Base-by-base conservation (phyloP, 1,140 invertebrate genomes). In the Diabrotica virgifera region DNA sequence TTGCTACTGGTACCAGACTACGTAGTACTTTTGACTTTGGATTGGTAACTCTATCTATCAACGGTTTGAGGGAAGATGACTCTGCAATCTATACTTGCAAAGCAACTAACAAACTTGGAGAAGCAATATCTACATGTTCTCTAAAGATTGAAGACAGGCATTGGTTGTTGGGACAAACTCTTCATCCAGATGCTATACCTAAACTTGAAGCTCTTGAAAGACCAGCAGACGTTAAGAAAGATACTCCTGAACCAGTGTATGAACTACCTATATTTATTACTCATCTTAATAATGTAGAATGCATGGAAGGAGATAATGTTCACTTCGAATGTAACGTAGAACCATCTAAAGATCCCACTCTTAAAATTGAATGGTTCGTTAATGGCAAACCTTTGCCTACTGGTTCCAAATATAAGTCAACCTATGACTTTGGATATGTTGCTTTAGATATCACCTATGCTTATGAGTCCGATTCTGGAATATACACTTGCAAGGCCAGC, bases 251-350 rank as follows among this genome's bases (percentile, higher is more conserved):
- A 76, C 87, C 90, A 5, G 83, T 82, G 2, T 96, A 90, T 74
- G 93, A 95, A 78, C 85, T 86, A 24, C 94, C 94, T 4, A 89
- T 95, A 6, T 96, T 96, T 74, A 94, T 95, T 56, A 89, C 90
- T 52, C 94, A 96, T 78, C 81, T 97, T 56, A 96, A 96, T 77
- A 94, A 96, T 74, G 89, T 96, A 9, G 88, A 93, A 73, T 92
- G 91, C 73, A 89, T 88, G 63, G 96, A 98, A 83, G 90, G 90
- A 57, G 93, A 96, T 64, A 91, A 90, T 65, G 92, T 90, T 68
- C 94, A 95, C 79, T 99, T 99, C 76, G 94, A 97, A 80, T 97
- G 94, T 77, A 90, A 91, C 70, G 93, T 98, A 5, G 91, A 97
- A 78, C 96, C 96, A 46, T 90, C 93, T 9, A 92, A 94, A 78